phyloP scores from a whole-genome alignment of 2,113 vertebrate genomes.

The Oxyura jamaicensis region DNA sequence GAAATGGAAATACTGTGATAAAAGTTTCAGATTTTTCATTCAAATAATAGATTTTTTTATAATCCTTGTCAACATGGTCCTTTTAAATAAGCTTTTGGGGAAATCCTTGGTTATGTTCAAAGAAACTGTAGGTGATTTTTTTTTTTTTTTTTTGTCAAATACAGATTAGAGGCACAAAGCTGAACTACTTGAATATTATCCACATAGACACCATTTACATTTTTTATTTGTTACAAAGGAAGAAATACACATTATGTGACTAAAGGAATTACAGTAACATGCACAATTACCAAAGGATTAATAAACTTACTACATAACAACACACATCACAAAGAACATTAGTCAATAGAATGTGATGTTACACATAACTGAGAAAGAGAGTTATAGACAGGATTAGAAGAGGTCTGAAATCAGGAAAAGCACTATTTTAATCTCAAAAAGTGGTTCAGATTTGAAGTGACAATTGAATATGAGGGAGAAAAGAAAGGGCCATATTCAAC shows the following conservation, averaged over 20 bases:
- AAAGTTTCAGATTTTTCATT: neutral
- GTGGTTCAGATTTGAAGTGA: slow-evolving; percentile 45
- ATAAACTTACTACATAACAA: neutral
- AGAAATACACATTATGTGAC: neutral
- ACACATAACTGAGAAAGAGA: slow-evolving; percentile 37
- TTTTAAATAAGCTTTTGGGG: neutral
- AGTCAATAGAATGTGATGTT: slow-evolving; percentile 37
- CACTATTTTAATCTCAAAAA: slow-evolving; percentile 33
- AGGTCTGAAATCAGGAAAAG: slow-evolving; percentile 43
- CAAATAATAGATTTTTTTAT: neutral
- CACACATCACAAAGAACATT: slow-evolving; percentile 4
- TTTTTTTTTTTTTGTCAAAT: neutral
- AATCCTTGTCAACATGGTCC: neutral
- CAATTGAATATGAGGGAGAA: slow-evolving; percentile 43
- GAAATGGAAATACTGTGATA: neutral
- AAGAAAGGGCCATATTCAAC: neutral
- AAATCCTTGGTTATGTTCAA: neutral
- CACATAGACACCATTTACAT: neutral
- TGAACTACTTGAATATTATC: neutral
- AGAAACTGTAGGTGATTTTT: neutral
- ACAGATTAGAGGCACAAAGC: rapidly evolving
- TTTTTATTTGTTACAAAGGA: neutral
- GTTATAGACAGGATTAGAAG: slow-evolving; percentile 46
- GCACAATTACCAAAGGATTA: neutral
- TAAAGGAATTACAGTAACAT: neutral